Base-by-base conservation (phyloP, 2,797 vertebrate species). In the Cygnus olor region DNA sequence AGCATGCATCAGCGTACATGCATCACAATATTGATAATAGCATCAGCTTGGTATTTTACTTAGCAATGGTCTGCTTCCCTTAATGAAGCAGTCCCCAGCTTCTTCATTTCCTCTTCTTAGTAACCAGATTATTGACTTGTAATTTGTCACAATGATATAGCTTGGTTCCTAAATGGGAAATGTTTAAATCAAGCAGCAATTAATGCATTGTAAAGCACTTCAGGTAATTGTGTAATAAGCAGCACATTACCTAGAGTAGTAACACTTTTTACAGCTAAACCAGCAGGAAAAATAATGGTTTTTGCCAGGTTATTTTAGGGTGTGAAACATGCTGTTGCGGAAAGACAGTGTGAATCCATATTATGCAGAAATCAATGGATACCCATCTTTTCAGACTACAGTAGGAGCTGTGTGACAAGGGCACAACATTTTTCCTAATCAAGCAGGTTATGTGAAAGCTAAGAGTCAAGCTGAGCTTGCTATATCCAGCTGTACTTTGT, bases 381-480 rank as follows among this genome's bases (percentile, higher is more conserved):
- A 70, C 93, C 94, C 97, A 54, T 68, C 93, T 90, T 72, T 88
- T 40, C 94, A 73, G 95, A 9, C 86, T 63, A n/a, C 80, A 40
- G 80, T 11, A 68, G 80, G 90, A 72, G 54, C 91, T 1, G n/a
- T 73, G 94, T 81, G 97, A 96, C 94, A 94, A 96, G 97, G 96
- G 74, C 97, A 93, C 90, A 65, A 94, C 34, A 21, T 77, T 95
- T 90, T 91, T 97, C 94, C 96, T 97, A 72, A 94, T 94, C 96
- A 95, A 79, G 97, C 90, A 68, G 94, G 96, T 96, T 93, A 60
- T 96, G 89, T 90, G 92, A 92, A 95, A 94, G 97, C 90, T 24
- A 36, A 89, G 95, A 96, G 93, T 86, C 97, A 93, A 94, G 94
- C 97, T 97, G 97, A 97, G 97, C 96, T 95, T 85, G 94, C 92